These are phyloP conservation scores for Drosophila nigrodunni DNA, from an alignment of 1,140 invertebrate genomes.

Conservation along the genomic window DNA sequence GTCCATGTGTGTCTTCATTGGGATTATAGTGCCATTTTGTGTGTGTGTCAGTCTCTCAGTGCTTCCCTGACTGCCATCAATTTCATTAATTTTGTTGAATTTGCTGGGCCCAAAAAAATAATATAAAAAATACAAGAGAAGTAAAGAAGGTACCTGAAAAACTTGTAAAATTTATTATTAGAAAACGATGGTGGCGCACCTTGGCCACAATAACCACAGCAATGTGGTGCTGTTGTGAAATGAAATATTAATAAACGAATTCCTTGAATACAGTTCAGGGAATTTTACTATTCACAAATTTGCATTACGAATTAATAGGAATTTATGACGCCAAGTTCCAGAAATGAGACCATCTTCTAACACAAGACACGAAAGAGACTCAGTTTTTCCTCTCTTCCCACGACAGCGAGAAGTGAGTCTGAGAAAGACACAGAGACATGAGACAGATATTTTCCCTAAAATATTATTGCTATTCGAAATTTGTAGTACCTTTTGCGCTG, in stretches of 20 bases:
- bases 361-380: conserved; percentile 1
- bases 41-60: conserved; percentile 12
- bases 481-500: conserved; percentile 56
- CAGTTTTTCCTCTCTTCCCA: not conserved
- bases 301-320: conserved; percentile 82
- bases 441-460: conserved; percentile 65
- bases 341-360: conserved; percentile 5
- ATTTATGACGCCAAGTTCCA: conserved; percentile 64
- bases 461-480: conserved; percentile 82
- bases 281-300: conserved; percentile 65
- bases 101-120: not conserved
- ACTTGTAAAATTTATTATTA: conserved; percentile 14
- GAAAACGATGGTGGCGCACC: conserved; percentile 15
- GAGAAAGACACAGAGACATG: not conserved
- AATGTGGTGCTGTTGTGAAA: conserved; percentile 32
- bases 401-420: not conserved
- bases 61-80: conserved; percentile 22
- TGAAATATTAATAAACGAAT: conserved; percentile 81
- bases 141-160: not conserved
- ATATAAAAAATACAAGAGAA: conserved; percentile 56
- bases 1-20: conserved; percentile 1
- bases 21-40: not conserved
- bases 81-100: conserved; percentile 57
- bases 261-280: conserved; percentile 48
- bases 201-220: conserved; percentile 22